Base-by-base conservation (phyloP, 2,888 invertebrate species). In the Cataglyphis rosenhaueri region DNA sequence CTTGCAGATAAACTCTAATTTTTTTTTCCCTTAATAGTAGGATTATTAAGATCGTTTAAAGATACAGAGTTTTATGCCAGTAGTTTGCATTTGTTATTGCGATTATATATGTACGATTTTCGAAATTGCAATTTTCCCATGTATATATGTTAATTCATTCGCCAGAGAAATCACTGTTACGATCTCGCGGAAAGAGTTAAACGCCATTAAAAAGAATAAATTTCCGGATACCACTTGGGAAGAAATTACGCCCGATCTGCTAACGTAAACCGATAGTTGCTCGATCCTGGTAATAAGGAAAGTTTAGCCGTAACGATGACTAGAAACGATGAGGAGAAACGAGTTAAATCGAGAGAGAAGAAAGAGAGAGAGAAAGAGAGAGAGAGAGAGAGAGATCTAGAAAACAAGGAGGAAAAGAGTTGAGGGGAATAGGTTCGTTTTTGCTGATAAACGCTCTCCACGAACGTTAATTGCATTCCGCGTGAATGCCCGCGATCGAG, bases 401-500 rank as follows among this genome's bases (percentile, higher is more conserved):
- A 71, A 75, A 82, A 61, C 59, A 70, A 66, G n/a, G 41, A 78
- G 25, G 57, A 59, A 61, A 71, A 62, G 25, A 61, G 66, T 74
- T 44, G 35, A 65, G 73, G 70, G 75, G 74, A 68, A 85, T 81
- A 44, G 75, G 74, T 84, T 38, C 75, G 82, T 88, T 90, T 88
- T 90, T 86, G 85, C 82, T 71, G 89, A 90, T 86, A 86, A 88
- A 85, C 84, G 84, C 79, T 70, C 75, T 32, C 59, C 70, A 64
- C 68, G 73, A 84, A 68, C 89, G 90, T 93, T 93, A 93, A 93
- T 93, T 93, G 91, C 92, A 92, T 93, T 93, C 91, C 90, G 87
- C 89, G 91, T 88, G 91, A 91, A 91, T 86, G 90, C 86, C 84
- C 84, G 85, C 89, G 87, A 91, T 90, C 87, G 89, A 90, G 87